phyloP scores from a whole-genome alignment of 2,113 vertebrate genomes.

The Phasianus colchicus region DNA sequence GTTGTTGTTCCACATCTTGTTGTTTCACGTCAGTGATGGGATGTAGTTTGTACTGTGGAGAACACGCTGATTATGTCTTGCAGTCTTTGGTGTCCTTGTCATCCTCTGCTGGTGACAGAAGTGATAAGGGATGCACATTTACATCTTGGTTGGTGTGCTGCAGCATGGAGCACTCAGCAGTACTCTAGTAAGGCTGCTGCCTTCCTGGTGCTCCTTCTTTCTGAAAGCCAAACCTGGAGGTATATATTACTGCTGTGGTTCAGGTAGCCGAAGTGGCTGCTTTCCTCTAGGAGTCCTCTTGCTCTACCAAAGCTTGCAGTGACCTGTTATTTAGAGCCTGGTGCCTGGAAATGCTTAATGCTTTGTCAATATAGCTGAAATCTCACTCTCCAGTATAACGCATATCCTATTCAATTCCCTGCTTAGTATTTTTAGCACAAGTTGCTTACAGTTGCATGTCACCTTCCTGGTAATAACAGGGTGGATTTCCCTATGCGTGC shows the following conservation, averaged over 20 bases:
- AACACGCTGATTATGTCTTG: background rate
- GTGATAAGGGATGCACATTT: background rate
- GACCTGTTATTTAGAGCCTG: background rate
- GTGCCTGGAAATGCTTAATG: background rate
- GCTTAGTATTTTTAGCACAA: slow-evolving; percentile 25
- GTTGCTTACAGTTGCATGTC: background rate
- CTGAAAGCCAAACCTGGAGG: too few relatives aligned
- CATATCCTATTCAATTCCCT: background rate
- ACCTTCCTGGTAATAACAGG: background rate
- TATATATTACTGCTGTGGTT: too few relatives aligned
- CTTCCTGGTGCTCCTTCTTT: background rate
- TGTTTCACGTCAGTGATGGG: background rate
- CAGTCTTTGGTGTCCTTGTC: background rate
- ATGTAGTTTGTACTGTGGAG: background rate
- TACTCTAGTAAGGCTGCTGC: background rate
- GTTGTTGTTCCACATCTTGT: accelerated
- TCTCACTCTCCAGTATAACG: background rate
- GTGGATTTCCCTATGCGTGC: background rate
- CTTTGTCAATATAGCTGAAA: background rate
- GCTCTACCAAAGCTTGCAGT: background rate
- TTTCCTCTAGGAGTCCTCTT: background rate
- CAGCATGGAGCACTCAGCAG: background rate
- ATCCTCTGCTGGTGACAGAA: background rate
- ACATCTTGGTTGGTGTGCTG: background rate
- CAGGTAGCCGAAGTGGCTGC: background rate